These are phyloP conservation scores for Florisuga fusca DNA, from an alignment of 2,797 vertebrate species.

Conservation along the genomic window DNA sequence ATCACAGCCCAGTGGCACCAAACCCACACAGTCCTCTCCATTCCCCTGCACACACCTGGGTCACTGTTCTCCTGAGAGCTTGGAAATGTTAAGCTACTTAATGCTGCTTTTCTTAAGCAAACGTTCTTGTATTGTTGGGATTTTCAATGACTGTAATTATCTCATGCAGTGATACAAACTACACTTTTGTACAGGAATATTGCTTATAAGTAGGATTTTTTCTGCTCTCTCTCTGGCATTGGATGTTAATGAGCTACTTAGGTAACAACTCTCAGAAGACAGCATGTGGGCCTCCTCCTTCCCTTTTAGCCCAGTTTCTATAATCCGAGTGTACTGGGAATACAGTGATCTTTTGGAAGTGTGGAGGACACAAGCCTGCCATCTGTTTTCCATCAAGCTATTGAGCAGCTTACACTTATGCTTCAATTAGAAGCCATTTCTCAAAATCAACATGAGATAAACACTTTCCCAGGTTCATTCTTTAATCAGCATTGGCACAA, in stretches of 20 bases:
- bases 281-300: not conserved
- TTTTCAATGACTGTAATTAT: slow-evolving; percentile 6
- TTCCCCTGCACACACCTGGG: not conserved
- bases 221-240: not conserved
- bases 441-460: not conserved
- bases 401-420: not conserved
- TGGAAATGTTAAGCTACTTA: slow-evolving; percentile 2
- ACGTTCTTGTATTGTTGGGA: not conserved
- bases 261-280: not conserved
- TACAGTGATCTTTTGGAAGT: not conserved
- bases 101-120: slow-evolving; percentile 1
- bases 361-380: fast-evolving
- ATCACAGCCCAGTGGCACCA: not conserved
- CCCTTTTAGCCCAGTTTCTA: not conserved
- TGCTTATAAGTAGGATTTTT: slow-evolving; percentile 2
- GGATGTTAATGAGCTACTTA: not conserved
- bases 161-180: not conserved
- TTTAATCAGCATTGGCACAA: fast-evolving
- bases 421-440: not conserved
- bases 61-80: not conserved
- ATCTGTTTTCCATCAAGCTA: not conserved
- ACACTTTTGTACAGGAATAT: not conserved
- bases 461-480: not conserved
- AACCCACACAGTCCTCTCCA: fast-evolving
- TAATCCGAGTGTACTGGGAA: not conserved